These are phyloP conservation scores for Galagoides demidoff DNA, from an alignment of 2,797 vertebrate genomes.

Conservation along the genomic window DNA sequence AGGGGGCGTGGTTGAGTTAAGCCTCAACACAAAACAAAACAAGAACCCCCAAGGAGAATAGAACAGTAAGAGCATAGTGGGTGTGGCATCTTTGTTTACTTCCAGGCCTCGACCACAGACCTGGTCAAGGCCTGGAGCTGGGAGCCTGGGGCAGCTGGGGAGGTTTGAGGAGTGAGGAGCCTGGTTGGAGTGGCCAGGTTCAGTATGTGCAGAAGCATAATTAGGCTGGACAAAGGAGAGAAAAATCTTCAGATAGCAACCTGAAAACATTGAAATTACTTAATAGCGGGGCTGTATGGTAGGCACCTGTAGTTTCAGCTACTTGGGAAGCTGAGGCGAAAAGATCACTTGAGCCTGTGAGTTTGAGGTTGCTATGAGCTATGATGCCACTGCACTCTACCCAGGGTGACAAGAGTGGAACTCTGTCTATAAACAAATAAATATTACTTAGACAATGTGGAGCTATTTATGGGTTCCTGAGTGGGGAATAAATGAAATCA, in stretches of 20 bases:
- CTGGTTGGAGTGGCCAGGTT: background rate
- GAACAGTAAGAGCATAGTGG: background rate
- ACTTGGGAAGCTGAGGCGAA: too few relatives aligned
- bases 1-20: background rate
- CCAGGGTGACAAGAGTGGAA: too few relatives aligned
- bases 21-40: background rate
- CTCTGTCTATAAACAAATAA: too few relatives aligned
- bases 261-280: background rate
- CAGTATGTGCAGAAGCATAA: background rate
- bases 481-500: background rate
- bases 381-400: too few relatives aligned
- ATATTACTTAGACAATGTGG: background rate
- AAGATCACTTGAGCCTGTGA: too few relatives aligned
- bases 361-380: too few relatives aligned
- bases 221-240: background rate
- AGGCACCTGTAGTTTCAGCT: too few relatives aligned
- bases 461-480: background rate
- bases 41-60: background rate
- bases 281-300: too few relatives aligned
- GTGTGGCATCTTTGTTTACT: background rate
- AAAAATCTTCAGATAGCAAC: slow-evolving; percentile 17
- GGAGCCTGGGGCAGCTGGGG: accelerated
- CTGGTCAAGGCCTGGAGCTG: too few relatives aligned
- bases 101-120: too few relatives aligned
- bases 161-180: background rate